Evolutionary conservation across 64 coral and sea anemone species (phyloP), one percentile per base, ranked within the genome.

Genomic region (Montipora sp.): DNA sequence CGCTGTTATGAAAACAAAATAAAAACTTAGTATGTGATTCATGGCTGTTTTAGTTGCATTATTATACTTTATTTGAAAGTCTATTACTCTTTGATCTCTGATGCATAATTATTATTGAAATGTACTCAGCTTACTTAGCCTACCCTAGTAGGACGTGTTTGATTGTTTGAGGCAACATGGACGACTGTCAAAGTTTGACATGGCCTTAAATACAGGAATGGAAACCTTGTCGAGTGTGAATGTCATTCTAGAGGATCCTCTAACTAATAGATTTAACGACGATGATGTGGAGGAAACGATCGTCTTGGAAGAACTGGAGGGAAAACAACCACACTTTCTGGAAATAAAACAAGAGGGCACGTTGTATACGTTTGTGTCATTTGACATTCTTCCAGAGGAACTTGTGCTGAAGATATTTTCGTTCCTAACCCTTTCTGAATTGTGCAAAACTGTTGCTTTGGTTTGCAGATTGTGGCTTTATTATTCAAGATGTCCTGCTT

Each of bases 341-440:
- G 27, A 81, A 55, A 3, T 13, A 50, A 8, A 57, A 24, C 44
- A 18, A 19, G 20, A 45, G 48, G 9, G 15, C 19, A 60, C 10
- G 10, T 7, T 7, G 51, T 3, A 7, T 2, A 55, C 51, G 51
- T 55, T 7, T 55, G 51, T 80, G 72, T 47, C 44, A 10, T 92
- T 98, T 90, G 79, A 88, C 69, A 5, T 79, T 59, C 87, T 98
- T 77, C 97, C 94, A 16, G 92, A 94, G 8, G 97, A 98, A 90
- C 70, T 98, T 77, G 65, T 96, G 43, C 63, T 91, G 7, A 87
- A 94, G 59, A 98, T 98, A 20, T 86, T 98, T 61, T 96, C 88
- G 9, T 98, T 83, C 88, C 50, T 98, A 63, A 74, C 88, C 44
- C 23, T 96, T 51, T 51, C 70, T 83, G 91, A 98, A 47, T 83